Conservation (phyloP, 2,113 vertebrate species). For the Bubo bubo region DNA sequence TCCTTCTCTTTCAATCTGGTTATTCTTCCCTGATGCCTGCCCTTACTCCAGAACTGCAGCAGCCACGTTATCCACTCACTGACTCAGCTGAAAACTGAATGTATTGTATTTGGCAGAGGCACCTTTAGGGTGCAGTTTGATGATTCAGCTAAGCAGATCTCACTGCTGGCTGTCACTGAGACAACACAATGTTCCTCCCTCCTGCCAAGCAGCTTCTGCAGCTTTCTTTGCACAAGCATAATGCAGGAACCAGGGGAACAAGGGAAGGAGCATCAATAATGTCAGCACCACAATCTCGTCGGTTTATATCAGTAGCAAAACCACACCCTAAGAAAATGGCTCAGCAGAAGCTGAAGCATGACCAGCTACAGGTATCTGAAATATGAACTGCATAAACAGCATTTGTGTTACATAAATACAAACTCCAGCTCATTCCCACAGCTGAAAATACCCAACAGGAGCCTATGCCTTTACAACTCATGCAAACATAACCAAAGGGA, state of each 20-base stretch:
- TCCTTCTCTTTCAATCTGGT: not conserved
- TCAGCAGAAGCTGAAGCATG: not conserved
- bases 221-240: not conserved
- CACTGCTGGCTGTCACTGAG: not conserved
- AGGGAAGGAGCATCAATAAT: not conserved
- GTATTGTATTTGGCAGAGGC: not conserved
- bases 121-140: not conserved
- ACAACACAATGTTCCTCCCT: not conserved
- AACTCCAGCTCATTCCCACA: not conserved
- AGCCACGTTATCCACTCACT: not conserved
- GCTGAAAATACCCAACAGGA: not conserved
- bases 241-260: not conserved
- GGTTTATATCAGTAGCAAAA: not conserved
- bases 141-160: not conserved
- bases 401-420: not conserved
- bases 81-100: not conserved
- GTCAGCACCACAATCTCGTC: not conserved
- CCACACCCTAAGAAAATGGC: not conserved
- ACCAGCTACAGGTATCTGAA: not conserved
- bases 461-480: not conserved
- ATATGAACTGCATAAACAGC: not conserved
- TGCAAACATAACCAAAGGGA: not conserved
- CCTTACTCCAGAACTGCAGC: not conserved
- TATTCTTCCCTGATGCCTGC: not conserved
- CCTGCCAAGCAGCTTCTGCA: constrained; percentile 16